Conservation (phyloP, 2,888 invertebrate species). For the Ectemnius lituratus region DNA sequence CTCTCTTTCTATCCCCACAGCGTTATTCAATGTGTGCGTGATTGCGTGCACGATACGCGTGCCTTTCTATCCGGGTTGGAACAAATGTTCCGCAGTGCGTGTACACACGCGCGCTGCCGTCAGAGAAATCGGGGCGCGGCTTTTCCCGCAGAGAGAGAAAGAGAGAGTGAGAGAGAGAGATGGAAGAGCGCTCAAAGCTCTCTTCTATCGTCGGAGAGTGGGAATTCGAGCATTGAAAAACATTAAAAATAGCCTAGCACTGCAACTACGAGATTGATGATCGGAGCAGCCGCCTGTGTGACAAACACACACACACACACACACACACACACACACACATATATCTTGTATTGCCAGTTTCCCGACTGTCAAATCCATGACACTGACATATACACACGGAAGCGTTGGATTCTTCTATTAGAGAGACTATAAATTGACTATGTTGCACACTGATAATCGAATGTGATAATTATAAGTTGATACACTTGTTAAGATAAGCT, state of each 20-base stretch:
- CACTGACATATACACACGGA: background rate
- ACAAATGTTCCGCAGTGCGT: too few species aligned
- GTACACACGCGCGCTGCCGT: too few species aligned
- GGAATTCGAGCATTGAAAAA: background rate
- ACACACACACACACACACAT: background rate
- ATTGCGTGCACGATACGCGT: too few species aligned
- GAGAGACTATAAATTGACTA: too few species aligned
- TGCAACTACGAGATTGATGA: constrained; percentile 6
- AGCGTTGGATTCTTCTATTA: background rate
- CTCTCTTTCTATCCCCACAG: too few species aligned
- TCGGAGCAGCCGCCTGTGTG: background rate
- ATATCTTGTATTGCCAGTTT: background rate
- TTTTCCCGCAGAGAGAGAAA: too few species aligned
- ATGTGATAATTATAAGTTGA: too few species aligned
- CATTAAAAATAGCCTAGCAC: background rate
- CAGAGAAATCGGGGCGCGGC: too few species aligned
- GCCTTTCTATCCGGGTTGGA: too few species aligned
- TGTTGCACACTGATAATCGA: too few species aligned
- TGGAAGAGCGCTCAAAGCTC: background rate
- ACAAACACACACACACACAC: background rate
- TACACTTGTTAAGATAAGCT: too few species aligned
- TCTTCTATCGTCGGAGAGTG: background rate
- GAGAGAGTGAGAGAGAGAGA: background rate
- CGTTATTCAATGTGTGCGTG: too few species aligned
- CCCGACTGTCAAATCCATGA: background rate